phyloP scores from a whole-genome alignment of 2,113 vertebrate species.

The Lepus europaeus region DNA sequence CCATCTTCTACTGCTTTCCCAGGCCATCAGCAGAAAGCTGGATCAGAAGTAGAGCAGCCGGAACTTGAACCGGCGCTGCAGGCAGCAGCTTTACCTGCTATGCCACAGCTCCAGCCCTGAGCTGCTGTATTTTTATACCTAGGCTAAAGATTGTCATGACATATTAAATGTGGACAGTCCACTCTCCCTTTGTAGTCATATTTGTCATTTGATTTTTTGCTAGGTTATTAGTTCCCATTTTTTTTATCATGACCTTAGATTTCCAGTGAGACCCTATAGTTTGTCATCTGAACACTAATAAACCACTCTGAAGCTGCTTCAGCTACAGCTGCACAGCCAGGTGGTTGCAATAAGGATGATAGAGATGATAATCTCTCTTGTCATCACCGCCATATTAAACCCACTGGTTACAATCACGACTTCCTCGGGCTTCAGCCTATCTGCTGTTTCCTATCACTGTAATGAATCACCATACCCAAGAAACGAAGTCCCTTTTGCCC shows the following conservation, averaged over 20 bases:
- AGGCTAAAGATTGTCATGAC: conserved; percentile 57
- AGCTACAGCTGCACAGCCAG: neutral
- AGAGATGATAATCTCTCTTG: neutral
- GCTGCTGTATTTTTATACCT: neutral
- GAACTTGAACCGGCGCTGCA: no score
- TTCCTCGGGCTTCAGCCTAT: neutral
- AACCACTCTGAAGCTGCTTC: conserved; percentile 33
- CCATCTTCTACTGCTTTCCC: no score
- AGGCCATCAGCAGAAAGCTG: no score
- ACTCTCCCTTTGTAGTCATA: conserved; percentile 47
- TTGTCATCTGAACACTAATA: conserved; percentile 55
- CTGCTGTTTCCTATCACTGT: neutral
- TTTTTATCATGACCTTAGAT: conserved; percentile 62
- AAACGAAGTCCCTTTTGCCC: neutral
- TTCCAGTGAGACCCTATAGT: conserved; percentile 36
- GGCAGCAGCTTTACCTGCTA: no score
- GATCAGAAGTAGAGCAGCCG: no score
- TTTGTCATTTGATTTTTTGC: conserved; percentile 58
- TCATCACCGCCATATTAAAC: neutral
- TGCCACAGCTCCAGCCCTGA: neutral
- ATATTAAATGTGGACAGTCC: conserved; percentile 26
- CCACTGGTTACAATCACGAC: neutral
- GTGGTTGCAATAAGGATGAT: conserved; percentile 35
- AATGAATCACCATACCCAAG: neutral
- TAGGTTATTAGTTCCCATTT: conserved; percentile 63